Conservation (phyloP, 2,113 vertebrate genomes). For the Plotosus lineatus region DNA sequence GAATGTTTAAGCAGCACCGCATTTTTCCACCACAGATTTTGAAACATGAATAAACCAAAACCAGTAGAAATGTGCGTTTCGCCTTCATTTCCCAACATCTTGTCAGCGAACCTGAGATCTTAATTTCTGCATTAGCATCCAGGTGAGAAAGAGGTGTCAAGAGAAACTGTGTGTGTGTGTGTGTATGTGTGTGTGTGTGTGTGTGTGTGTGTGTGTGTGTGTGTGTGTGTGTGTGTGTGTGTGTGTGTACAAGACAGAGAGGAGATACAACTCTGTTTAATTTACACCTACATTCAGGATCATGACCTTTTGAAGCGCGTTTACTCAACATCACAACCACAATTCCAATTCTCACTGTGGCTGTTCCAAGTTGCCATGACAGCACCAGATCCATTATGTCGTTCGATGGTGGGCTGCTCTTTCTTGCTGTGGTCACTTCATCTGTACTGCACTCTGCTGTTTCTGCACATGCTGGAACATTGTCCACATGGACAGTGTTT, state of each 20-base stretch:
- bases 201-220: background rate
- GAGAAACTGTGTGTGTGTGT: background rate
- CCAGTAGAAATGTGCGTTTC: background rate
- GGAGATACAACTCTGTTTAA: background rate
- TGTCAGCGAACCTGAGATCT: background rate
- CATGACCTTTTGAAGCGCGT: constrained; percentile 9
- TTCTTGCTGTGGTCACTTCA: constrained; percentile 35
- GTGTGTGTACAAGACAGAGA: background rate
- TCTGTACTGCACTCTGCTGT: background rate
- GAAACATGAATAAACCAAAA: background rate
- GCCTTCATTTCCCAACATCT: background rate
- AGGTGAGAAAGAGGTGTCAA: background rate
- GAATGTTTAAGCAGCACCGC: background rate
- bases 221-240: background rate
- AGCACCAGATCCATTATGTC: constrained; percentile 54
- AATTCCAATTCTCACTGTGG: constrained; percentile 31
- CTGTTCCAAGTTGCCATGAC: constrained; percentile 46
- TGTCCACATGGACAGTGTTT: background rate
- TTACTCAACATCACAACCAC: constrained; percentile 52
- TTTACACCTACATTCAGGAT: constrained; percentile 21
- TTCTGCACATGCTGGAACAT: background rate
- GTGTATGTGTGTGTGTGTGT: background rate
- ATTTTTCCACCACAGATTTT: background rate
- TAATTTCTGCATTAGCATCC: background rate
- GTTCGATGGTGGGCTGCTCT: constrained; percentile 48